Base-by-base conservation (phyloP, 2,113 vertebrate genomes). In the Sinocyclocheilus grahami region DNA sequence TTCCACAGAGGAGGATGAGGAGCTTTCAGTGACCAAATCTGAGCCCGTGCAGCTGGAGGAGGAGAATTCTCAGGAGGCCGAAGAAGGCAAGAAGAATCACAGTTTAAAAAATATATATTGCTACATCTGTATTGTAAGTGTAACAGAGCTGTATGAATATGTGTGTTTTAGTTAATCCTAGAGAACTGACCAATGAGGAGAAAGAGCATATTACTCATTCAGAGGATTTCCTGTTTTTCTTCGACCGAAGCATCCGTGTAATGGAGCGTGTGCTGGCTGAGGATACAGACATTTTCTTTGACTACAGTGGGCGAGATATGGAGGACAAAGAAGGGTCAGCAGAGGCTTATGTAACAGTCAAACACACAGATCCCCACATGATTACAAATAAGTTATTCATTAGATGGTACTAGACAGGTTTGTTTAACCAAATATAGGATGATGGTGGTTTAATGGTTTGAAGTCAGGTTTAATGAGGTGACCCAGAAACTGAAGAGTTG, bases 201-300 rank as follows among this genome's bases (percentile, higher is more conserved):
- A 97, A 96, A 80, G 95, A 96, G 85, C 96, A 97, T 91, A 95
- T 96, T 78, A 92, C 96, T 82, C 96, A 96, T 90, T 97, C 96
- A 1, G 96, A 97, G 90, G 96, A 97, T 89, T 97, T 97, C 86
- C 93, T 96, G 89, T 95, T 96, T 86, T 97, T 97, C 92, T 97
- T 97, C 83, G 95, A 97, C 91, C 95, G 95, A 24, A 96, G 95
- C 80, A 95, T 97, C 85, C 94, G 95, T 33, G 94, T 97, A 33
- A 95, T 97, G 87, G 97, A 97, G 87, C 89, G 96, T 89, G 96
- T 96, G 0, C 89, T 97, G 89, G 96, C 97, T 7, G 96, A 97
- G 92, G 96, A 97, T 84, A 94, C 95, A 0, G 95, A 97, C 89
- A 97, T 97, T 93, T 97, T 97, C 94, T 96, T 97, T 89, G 96